phyloP scores from a whole-genome alignment of 2,113 vertebrate species.

The Callaeas wilsoni region DNA sequence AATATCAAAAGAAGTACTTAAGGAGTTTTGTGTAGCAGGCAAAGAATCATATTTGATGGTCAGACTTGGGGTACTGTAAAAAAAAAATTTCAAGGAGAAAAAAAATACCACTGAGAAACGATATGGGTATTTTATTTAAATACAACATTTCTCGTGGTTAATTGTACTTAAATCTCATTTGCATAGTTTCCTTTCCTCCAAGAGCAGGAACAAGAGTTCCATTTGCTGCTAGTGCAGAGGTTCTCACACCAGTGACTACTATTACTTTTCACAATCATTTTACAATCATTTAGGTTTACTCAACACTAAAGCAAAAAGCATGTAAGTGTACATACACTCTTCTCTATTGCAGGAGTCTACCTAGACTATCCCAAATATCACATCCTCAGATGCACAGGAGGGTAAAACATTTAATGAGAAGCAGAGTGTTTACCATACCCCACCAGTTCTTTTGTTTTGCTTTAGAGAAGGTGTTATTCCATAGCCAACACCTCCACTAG shows the following conservation, averaged over 20 bases:
- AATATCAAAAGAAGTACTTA: conserved; percentile 40
- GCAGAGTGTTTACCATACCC: not conserved
- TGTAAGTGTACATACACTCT: not conserved
- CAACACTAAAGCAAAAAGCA: not conserved
- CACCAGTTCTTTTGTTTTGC: not conserved
- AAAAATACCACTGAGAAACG: not conserved
- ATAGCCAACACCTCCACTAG: not conserved
- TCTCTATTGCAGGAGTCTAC: not conserved
- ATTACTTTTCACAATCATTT: not conserved
- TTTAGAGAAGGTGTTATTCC: not conserved
- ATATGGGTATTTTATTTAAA: not conserved
- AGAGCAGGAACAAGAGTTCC: not conserved
- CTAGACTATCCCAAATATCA: not conserved
- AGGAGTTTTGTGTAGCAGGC: not conserved
- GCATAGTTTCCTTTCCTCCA: not conserved
- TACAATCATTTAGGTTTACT: not conserved
- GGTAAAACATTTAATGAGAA: not conserved
- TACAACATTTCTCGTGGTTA: not conserved
- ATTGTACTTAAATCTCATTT: not conserved
- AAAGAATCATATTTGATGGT: conserved; percentile 44
- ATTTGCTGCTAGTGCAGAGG: not conserved
- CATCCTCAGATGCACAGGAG: not conserved
- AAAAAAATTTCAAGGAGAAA: not conserved
- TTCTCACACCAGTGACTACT: not conserved
- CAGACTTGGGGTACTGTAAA: conserved; percentile 10